Evolutionary conservation across 2,888 invertebrate genomes (phyloP).

Genomic region (Allophyes oxyacanthae): DNA sequence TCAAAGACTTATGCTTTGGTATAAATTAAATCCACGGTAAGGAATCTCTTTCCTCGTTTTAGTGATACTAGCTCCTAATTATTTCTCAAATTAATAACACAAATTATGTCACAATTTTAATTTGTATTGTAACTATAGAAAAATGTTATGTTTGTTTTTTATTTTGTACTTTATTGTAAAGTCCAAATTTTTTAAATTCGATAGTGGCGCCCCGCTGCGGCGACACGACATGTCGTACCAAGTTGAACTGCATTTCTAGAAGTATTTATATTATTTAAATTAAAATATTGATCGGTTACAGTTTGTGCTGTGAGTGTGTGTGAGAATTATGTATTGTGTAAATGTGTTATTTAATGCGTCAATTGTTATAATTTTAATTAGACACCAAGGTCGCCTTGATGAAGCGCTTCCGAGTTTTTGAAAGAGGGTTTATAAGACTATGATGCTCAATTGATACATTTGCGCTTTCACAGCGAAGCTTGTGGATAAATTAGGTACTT

Average conservation of each 20-base stretch:
- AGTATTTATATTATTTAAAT: slow-evolving; percentile 87
- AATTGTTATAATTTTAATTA: slow-evolving; percentile 79
- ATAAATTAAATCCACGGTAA: slow-evolving; percentile 75
- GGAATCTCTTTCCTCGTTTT: slow-evolving; percentile 87
- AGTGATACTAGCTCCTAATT: slow-evolving; percentile 89
- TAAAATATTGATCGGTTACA: slow-evolving; percentile 81
- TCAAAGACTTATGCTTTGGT: slow-evolving; percentile 67
- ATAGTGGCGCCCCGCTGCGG: slow-evolving; percentile 68
- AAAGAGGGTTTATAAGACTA: slow-evolving; percentile 69
- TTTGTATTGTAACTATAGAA: slow-evolving; percentile 79
- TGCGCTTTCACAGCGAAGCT: slow-evolving; percentile 86
- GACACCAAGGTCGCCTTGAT: slow-evolving; percentile 67
- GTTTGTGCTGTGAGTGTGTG: slow-evolving; percentile 86
- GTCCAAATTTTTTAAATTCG: slow-evolving; percentile 78
- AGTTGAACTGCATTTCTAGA: slow-evolving; percentile 88
- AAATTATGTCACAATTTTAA: slow-evolving; percentile 87
- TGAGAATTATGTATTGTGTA: slow-evolving; percentile 81
- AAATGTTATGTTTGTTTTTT: slow-evolving; percentile 87
- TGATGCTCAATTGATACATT: slow-evolving; percentile 86
- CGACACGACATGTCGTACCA: slow-evolving; percentile 84
- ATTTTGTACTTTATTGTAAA: slow-evolving; percentile 80
- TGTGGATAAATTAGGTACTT: slow-evolving; percentile 75
- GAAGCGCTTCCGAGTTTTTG: slow-evolving; percentile 75
- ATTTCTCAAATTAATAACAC: slow-evolving; percentile 83
- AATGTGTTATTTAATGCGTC: slow-evolving; percentile 87